Evolutionary conservation across 2,888 invertebrate genomes (phyloP).

Genomic region (Syrista parreyssii): DNA sequence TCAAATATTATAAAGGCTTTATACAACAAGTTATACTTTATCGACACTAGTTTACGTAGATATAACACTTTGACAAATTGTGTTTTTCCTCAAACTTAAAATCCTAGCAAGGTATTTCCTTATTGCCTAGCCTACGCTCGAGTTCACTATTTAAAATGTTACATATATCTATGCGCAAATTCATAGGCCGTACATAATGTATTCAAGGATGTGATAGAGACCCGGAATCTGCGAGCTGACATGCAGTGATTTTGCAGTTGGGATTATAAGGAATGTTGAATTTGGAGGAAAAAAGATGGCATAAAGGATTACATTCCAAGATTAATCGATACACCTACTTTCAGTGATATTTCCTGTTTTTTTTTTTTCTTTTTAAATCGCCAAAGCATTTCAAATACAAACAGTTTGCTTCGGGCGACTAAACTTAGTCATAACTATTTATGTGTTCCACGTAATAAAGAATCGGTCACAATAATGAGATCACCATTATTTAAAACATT

Average conservation of each 20-base stretch:
- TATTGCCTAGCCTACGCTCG: neutral
- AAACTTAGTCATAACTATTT: neutral
- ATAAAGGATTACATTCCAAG: neutral
- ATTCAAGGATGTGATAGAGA: neutral
- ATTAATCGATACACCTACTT: neutral
- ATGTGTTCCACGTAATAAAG: neutral
- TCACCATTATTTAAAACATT: neutral
- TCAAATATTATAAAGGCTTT: constrained; percentile 48
- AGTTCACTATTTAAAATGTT: neutral
- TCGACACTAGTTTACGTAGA: constrained; percentile 17
- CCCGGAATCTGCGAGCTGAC: neutral
- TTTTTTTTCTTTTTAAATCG: neutral
- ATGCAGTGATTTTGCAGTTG: neutral
- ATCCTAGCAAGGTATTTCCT: neutral
- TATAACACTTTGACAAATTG: neutral
- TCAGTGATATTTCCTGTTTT: neutral
- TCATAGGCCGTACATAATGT: neutral
- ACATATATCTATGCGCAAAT: neutral
- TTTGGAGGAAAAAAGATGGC: neutral
- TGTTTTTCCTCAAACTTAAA: constrained; percentile 1
- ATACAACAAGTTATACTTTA: constrained; percentile 39
- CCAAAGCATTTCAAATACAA: neutral
- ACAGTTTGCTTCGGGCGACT: neutral
- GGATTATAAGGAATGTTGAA: neutral
- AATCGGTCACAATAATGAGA: neutral